Conservation (phyloP, 2,113 vertebrate genomes). For the Gallinago undulata region DNA sequence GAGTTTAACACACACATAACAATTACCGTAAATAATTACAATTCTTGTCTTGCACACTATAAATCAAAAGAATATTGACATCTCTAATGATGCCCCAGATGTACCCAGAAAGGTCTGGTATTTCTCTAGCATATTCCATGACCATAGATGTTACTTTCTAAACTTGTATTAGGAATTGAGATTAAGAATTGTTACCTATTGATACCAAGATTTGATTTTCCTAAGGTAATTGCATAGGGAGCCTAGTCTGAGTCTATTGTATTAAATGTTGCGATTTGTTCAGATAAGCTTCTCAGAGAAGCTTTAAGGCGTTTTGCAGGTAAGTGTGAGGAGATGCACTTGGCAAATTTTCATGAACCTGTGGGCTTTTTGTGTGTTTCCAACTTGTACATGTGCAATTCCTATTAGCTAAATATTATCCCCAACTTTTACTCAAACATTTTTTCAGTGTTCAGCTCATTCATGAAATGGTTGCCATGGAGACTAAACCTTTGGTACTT, state of each 20-base stretch:
- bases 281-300: neutral
- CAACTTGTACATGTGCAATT: neutral
- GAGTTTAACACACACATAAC: neutral
- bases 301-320: neutral
- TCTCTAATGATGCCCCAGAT: neutral
- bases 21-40: neutral
- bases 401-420: neutral
- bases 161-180: neutral
- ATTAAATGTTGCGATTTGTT: fast-evolving
- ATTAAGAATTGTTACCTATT: neutral
- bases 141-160: neutral
- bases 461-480: neutral
- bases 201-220: neutral
- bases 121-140: neutral
- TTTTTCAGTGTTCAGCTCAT: neutral
- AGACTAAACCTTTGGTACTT: neutral
- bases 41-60: neutral
- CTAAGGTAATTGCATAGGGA: neutral
- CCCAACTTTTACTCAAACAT: neutral
- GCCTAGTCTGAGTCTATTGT: neutral
- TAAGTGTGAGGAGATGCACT: neutral
- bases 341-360: neutral
- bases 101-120: neutral
- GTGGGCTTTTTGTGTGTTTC: neutral
- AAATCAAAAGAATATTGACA: neutral